These are phyloP conservation scores for Eristalinus sepulchralis DNA, from an alignment of 2,888 invertebrate species.

Conservation along the genomic window DNA sequence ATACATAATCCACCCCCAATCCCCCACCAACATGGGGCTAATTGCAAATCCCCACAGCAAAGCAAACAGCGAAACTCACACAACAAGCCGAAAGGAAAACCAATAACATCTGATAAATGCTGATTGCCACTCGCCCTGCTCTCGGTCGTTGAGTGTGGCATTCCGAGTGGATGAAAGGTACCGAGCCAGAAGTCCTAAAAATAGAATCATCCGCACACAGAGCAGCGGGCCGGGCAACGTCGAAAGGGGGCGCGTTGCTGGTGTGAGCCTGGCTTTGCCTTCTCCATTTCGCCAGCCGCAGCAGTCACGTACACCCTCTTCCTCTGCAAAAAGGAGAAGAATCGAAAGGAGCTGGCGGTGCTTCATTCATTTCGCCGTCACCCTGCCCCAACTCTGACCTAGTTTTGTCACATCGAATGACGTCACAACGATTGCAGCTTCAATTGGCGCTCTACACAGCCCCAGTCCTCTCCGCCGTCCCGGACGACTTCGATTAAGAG, in stretches of 20 bases:
- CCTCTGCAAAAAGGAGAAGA: background rate
- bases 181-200: slow-evolving; percentile 43
- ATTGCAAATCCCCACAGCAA: slow-evolving; percentile 26
- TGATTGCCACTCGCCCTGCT: slow-evolving; percentile 33
- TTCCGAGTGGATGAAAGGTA: slow-evolving; percentile 30
- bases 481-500: slow-evolving; percentile 20
- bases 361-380: slow-evolving; percentile 39
- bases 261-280: slow-evolving; percentile 46
- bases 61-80: slow-evolving; percentile 9
- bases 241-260: slow-evolving; percentile 12
- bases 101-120: slow-evolving; percentile 56
- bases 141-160: slow-evolving; percentile 35
- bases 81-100: slow-evolving; percentile 23
- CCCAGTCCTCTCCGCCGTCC: background rate
- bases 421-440: slow-evolving; percentile 58
- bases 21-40: slow-evolving; percentile 6
- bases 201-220: slow-evolving; percentile 32
- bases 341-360: background rate
- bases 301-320: slow-evolving; percentile 53
- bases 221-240: background rate
- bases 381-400: slow-evolving; percentile 43
- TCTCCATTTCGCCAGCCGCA: slow-evolving; percentile 38
- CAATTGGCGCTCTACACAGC: background rate
- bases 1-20: background rate
- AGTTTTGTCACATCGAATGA: slow-evolving; percentile 48